phyloP scores from a whole-genome alignment of 2,888 invertebrate species.

The Spodoptera picta region DNA sequence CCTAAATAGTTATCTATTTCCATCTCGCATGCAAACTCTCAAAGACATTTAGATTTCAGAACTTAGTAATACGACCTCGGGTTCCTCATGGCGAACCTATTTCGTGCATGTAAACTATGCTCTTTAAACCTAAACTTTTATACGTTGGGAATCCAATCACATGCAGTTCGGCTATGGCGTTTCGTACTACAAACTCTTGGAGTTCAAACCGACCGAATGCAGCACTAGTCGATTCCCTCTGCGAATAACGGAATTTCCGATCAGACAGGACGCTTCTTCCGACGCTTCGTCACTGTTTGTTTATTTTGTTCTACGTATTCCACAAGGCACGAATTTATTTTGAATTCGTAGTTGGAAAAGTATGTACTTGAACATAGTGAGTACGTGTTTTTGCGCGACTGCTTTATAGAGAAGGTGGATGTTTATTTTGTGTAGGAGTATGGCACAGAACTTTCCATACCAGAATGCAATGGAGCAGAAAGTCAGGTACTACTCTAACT shows the following conservation, averaged over 20 bases:
- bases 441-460: not conserved
- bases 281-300: conserved; percentile 68
- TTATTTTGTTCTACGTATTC: conserved; percentile 67
- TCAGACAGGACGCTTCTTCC: conserved; percentile 67
- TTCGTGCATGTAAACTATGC: conserved; percentile 66
- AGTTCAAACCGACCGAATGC: conserved; percentile 69
- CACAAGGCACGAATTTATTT: conserved; percentile 57
- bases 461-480: no score
- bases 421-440: conserved; percentile 16
- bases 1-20: conserved; percentile 38
- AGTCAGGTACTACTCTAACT: no score
- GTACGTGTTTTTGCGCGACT: conserved; percentile 19
- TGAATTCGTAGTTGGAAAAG: conserved; percentile 44
- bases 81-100: conserved; percentile 32
- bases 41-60: conserved; percentile 54
- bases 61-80: conserved; percentile 33
- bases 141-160: conserved; percentile 79
- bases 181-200: conserved; percentile 69
- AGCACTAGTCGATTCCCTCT: conserved; percentile 82
- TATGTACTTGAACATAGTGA: conserved; percentile 28
- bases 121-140: conserved; percentile 78
- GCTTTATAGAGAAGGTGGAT: conserved; percentile 6
- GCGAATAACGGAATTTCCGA: conserved; percentile 84
- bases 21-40: conserved; percentile 34
- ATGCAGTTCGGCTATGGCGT: conserved; percentile 68